Evolutionary conservation across 1,140 invertebrate genomes (phyloP), one percentile per base, ranked within the genome.

Genomic region (Neodiprion fabricii): DNA sequence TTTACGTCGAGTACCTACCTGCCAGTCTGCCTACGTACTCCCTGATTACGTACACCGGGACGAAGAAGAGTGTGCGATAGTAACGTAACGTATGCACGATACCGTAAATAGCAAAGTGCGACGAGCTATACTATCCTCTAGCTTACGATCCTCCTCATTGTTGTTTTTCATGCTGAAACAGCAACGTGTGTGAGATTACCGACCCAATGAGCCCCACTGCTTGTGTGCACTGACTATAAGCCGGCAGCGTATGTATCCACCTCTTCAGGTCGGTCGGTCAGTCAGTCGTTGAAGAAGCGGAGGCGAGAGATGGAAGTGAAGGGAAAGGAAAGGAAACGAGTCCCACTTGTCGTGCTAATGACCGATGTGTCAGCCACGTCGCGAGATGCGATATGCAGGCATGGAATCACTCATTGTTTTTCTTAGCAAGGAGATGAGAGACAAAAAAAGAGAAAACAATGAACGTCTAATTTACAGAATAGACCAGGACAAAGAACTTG

Each of bases 181-280:
- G 53, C 53, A 17, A 61, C 53, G 9, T 61, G 53, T 9, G 53
- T 17, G 53, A 14, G 53, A 61, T 9, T 14, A 61, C 53, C 53
- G 11, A 61, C 53, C 11, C 53, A 17, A 40, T 40, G 28, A 40
- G 5, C 28, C 1, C 28, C 28, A 40, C 28, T 5, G 28, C 28
- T 40, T 1, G 28, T 40, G 28, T 40, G 28, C 28, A 40, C 2
- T 40, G 28, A 40, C 28, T 40, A 40, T 40, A 40, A 40, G 28
- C 28, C 28, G 28, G 1, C 28, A 40, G 28, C 28, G 1, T 40
- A 61, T 61, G 28, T 40, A 61, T 61, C 11, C 28, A 40, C 28
- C n/a, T 61, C 53, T 61, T 61, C 53, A 9, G 53, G 53, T 61
- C 53, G 53, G 53, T 61, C 53, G n/a, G 53, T 61, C 53, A 17